phyloP scores from a whole-genome alignment of 2,888 invertebrate genomes.

The Congeria kusceri region DNA sequence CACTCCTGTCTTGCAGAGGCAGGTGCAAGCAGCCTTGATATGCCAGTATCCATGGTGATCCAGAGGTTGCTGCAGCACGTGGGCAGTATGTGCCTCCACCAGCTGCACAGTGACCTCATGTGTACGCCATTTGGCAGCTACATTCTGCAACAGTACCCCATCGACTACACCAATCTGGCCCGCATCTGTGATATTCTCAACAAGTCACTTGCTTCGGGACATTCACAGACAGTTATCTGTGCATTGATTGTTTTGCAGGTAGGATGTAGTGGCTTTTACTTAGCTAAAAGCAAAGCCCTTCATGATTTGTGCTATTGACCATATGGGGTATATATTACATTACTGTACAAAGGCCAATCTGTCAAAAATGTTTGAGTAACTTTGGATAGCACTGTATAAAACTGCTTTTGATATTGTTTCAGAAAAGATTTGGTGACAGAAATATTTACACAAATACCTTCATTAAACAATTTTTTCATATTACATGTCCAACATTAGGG shows the following conservation, averaged over 20 bases:
- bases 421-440: no score
- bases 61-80: conserved; percentile 81
- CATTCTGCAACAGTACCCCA: conserved; percentile 77
- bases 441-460: no score
- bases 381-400: no score
- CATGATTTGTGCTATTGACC: no score
- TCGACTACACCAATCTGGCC: conserved; percentile 78
- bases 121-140: conserved; percentile 74
- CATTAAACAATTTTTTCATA: no score
- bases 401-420: no score
- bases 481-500: no score
- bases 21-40: conserved; percentile 63
- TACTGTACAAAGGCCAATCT: no score
- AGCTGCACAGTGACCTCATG: conserved; percentile 79
- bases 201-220: conserved; percentile 74
- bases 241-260: conserved; percentile 83
- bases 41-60: conserved; percentile 69
- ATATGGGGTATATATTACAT: no score
- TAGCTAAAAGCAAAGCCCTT: no score
- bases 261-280: no score
- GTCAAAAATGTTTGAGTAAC: no score
- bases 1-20: conserved; percentile 3
- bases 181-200: conserved; percentile 82
- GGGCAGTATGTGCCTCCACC: conserved; percentile 83
- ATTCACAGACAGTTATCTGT: conserved; percentile 80